Evolutionary conservation across 2,113 vertebrate genomes (phyloP), one percentile per base, ranked within the genome.

Genomic region (Conger conger): DNA sequence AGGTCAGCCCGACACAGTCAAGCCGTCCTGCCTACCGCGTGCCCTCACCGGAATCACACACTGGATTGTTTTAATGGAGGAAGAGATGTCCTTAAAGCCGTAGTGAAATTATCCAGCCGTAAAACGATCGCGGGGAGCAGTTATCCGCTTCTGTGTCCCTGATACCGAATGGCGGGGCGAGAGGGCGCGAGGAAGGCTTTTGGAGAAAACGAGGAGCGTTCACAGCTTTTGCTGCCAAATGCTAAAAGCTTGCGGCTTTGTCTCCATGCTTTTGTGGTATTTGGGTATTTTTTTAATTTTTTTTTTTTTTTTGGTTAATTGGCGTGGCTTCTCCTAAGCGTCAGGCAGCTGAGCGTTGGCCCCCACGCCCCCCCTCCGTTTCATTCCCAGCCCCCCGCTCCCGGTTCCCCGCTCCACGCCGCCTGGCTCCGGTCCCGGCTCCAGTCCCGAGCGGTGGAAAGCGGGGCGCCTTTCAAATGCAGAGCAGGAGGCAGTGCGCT

Each of bases 381-480:
- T 82, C 50, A 63, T 4, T 27, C 27, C 20, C 37, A 77, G 15
- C 4, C 30, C 30, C 81, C 20, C 30, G n/a, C 18, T 82, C 36
- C 53, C 36, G 1, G 15, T 73, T 27, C 68, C 33, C 68, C 13
- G n/a, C 68, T 33, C 20, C 9, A 33, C 27, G 50, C 6, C 20
- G 1, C 23, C 53, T 63, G 33, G 81, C 81, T 63, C 33, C 36
- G 37, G 54, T 63, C 35, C 81, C 60, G 23, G 0, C 9, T n/a
- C 45, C 40, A 11, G 18, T 60, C 38, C 3, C 33, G 38, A 63
- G 23, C n/a, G 45, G 27, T n/a, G 54, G 54, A 79, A 38, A 79
- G 3, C 36, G 53, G 54, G 68, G 18, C n/a, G 54, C 60, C 81
- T 63, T 63, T 60, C 54, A 82, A 79, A 82, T 82, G 81, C 57